Evolutionary conservation across 2,888 invertebrate species (phyloP).

Genomic region (Athalia rosae): DNA sequence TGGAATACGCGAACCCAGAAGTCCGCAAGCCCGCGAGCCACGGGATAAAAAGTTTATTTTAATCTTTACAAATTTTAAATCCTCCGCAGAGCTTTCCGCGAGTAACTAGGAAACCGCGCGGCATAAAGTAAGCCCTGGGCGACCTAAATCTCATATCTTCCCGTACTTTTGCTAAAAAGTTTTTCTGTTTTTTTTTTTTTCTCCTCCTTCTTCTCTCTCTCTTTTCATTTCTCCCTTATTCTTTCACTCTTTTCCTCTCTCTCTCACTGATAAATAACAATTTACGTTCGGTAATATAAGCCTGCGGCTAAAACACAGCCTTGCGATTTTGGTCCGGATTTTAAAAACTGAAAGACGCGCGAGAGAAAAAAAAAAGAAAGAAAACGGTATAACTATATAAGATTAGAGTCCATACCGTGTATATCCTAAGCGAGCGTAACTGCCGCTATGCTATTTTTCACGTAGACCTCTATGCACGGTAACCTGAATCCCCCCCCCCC

Average conservation of each 20-base stretch:
- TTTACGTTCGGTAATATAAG: conserved; percentile 6
- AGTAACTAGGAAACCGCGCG: conserved; percentile 52
- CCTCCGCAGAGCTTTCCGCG: conserved; percentile 57
- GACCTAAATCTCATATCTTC: conserved; percentile 56
- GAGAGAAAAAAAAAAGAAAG: not conserved
- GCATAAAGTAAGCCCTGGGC: conserved; percentile 54
- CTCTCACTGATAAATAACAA: conserved; percentile 35
- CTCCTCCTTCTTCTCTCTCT: not conserved
- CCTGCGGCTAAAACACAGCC: not conserved
- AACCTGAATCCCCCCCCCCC: no score
- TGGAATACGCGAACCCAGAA: not conserved
- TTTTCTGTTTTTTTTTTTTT: conserved; percentile 2
- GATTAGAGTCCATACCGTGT: not conserved
- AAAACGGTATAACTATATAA: conserved; percentile 7
- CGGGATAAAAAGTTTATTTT: conserved; percentile 70
- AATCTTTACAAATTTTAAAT: conserved; percentile 69
- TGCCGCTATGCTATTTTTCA: not conserved
- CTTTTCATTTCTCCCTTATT: not conserved
- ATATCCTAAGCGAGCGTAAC: not conserved
- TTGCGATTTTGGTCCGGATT: not conserved
- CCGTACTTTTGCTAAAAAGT: conserved; percentile 39
- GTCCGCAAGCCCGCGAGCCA: conserved; percentile 49
- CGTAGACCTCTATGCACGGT: no score
- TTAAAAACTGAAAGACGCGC: not conserved
- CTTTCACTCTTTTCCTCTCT: not conserved